These are phyloP conservation scores for Eurystomus glaucurus DNA, from an alignment of 2,797 vertebrate species.

Conservation along the genomic window DNA sequence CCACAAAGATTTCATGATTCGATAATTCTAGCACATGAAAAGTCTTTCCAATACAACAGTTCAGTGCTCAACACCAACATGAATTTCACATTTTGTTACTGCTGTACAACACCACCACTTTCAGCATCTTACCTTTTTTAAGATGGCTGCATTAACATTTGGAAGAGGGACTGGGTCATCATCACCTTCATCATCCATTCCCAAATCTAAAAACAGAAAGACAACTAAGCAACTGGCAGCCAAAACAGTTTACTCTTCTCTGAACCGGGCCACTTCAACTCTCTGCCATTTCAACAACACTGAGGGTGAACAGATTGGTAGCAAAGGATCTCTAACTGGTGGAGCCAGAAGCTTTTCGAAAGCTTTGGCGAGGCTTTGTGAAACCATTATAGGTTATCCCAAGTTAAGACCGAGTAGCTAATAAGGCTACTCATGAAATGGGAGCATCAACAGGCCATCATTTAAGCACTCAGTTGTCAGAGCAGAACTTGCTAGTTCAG, in stretches of 20 bases:
- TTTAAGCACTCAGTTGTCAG: background rate
- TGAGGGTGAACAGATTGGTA: background rate
- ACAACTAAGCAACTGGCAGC: constrained; percentile 18
- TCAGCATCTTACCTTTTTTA: constrained; percentile 92
- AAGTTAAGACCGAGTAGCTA: background rate
- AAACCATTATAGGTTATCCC: background rate
- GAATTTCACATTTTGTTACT: background rate
- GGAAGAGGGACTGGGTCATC: constrained; percentile 98
- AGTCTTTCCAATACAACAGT: background rate
- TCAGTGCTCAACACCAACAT: background rate
- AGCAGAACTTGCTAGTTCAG: background rate
- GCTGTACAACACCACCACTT: background rate
- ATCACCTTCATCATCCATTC: constrained; percentile 99
- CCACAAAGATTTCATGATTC: too few relatives aligned
- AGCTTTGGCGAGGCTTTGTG: background rate
- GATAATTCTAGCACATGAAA: background rate
- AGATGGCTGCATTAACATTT: constrained; percentile 98
- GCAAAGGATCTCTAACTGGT: background rate
- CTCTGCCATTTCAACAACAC: background rate
- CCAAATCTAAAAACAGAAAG: constrained; percentile 90
- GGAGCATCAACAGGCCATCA: background rate
- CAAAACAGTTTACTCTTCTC: background rate
- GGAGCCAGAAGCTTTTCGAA: background rate
- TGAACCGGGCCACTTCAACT: background rate
- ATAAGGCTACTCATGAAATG: background rate